Evolutionary conservation across 2,797 vertebrate genomes (phyloP), one percentile per base, ranked within the genome.

Genomic region (Molothrus ater): DNA sequence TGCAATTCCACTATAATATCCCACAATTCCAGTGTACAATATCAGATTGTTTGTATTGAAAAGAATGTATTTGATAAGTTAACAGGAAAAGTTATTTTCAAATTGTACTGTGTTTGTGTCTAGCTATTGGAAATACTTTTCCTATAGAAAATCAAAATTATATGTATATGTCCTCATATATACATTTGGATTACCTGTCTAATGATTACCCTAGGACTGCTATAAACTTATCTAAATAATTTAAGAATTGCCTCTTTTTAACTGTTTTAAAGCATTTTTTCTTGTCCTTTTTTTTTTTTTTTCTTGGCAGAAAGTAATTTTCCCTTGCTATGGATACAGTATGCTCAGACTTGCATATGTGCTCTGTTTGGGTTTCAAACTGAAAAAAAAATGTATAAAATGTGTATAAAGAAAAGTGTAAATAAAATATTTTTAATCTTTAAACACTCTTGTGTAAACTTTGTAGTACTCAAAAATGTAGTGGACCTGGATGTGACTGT

Each of bases 361-460:
- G 74, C 82, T 96, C 94, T 97, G 81, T 97, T 97, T 38, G 95
- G 96, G 96, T 98, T 98, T 98, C 97, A 97, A 97, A 97, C 91
- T 95, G 93, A 85, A 97, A 97, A 97, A 97, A 96, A 97, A 92
- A 92, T 98, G 97, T 98, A 97, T 96, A 98, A 97, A 98, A 96
- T 97, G 86, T 98, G 97, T 97, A 98, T 97, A 98, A 97, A 98
- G 95, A 97, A 96, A 98, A 98, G 81, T 98, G 98, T 98, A 98
- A 98, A 98, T 98, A 98, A 98, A 98, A 97, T 98, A 98, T 98
- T 98, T 98, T 98, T 98, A 96, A 98, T 97, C 98, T 98, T 98
- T 98, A 98, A 98, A 88, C 38, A 57, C 56, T 92, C 34, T 72
- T 12, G 48, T 88, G 94, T 82, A 54, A 92, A 68, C 56, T 96